Conservation (phyloP, 2,888 invertebrate species). For the Phortica magna region DNA sequence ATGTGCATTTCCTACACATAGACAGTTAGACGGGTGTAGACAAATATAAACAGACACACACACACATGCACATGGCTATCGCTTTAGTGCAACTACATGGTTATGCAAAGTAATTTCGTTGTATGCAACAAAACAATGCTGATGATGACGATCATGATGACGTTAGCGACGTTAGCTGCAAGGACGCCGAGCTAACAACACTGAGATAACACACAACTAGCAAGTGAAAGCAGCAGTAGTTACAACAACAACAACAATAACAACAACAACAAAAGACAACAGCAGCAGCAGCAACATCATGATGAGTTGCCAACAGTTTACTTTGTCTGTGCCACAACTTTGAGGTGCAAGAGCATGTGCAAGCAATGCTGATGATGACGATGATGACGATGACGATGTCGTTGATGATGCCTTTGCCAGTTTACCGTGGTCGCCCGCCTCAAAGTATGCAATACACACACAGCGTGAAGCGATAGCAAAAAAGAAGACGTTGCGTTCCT, state of each 20-base stretch:
- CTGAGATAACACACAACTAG: constrained; percentile 22
- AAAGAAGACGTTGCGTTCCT: neutral
- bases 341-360: constrained; percentile 29
- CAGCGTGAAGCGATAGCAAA: neutral
- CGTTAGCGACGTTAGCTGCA: constrained; percentile 14
- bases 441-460: neutral
- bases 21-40: neutral
- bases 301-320: constrained; percentile 29
- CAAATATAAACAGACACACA: constrained; percentile 47
- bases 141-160: neutral
- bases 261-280: neutral
- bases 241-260: neutral
- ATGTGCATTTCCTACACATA: constrained; percentile 31
- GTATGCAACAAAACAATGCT: constrained; percentile 5
- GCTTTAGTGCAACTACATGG: constrained; percentile 14
- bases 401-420: constrained; percentile 17
- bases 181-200: constrained; percentile 23
- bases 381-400: neutral
- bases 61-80: constrained; percentile 26
- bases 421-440: constrained; percentile 13
- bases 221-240: constrained; percentile 4
- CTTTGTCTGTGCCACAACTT: constrained; percentile 33
- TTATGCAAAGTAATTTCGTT: constrained; percentile 33
- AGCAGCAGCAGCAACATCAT: neutral
- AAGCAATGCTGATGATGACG: neutral